Conservation (phyloP, 2,888 invertebrate genomes). For the Argynnis bischoffii region DNA sequence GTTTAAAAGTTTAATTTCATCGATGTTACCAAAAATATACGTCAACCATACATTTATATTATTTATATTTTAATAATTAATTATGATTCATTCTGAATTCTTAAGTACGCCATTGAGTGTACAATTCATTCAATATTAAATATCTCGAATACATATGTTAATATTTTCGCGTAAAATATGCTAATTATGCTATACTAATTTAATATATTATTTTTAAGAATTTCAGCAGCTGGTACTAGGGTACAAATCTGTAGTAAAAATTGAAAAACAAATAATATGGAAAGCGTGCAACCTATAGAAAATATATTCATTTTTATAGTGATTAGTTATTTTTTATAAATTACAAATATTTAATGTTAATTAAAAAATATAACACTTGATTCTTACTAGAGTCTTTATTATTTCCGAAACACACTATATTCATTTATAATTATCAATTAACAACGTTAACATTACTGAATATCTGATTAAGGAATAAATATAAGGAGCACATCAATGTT, state of each 20-base stretch:
- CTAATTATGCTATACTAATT: not conserved
- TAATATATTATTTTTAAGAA: too few species aligned
- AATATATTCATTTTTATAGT: too few species aligned
- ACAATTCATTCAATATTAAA: not conserved
- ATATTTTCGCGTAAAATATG: not conserved
- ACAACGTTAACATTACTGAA: not conserved
- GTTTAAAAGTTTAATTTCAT: not conserved
- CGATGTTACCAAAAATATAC: not conserved
- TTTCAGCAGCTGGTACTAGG: too few species aligned
- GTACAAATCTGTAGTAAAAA: too few species aligned
- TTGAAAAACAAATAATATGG: too few species aligned
- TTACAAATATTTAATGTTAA: too few species aligned
- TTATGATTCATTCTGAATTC: constrained; percentile 4
- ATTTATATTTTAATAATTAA: constrained; percentile 1
- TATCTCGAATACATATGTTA: not conserved
- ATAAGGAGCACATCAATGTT: not conserved
- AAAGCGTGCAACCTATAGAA: too few species aligned
- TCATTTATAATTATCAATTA: constrained; percentile 1
- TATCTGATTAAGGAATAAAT: not conserved
- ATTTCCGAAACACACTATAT: too few species aligned
- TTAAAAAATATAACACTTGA: too few species aligned
- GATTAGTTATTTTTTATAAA: too few species aligned
- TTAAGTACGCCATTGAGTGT: not conserved
- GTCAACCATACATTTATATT: not conserved
- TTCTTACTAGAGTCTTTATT: too few species aligned